phyloP scores from a whole-genome alignment of 2,113 vertebrate genomes.

The Paramormyrops kingsleyae region DNA sequence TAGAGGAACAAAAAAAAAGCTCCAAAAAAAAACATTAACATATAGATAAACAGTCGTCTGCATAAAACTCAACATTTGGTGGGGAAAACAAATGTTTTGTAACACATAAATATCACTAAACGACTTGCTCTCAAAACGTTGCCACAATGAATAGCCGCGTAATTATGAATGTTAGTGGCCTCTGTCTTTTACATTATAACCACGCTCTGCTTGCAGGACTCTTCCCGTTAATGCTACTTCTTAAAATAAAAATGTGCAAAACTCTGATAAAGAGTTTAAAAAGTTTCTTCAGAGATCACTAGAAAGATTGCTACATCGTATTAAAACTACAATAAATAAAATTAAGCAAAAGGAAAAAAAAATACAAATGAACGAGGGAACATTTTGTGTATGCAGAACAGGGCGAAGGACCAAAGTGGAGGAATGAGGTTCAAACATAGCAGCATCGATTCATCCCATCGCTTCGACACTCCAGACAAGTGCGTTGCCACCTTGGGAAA shows the following conservation, averaged over 20 bases:
- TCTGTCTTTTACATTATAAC: not conserved
- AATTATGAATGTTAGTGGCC: not conserved
- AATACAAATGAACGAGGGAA: not conserved
- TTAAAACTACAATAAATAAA: not conserved
- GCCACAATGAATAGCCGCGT: not conserved
- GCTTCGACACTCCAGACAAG: conserved; percentile 10
- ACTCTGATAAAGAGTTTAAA: not conserved
- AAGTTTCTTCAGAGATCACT: not conserved
- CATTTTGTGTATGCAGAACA: not conserved
- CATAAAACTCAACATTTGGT: not conserved
- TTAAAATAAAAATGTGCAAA: not conserved
- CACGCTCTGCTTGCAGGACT: not conserved
- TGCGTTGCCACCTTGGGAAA: conserved; percentile 12
- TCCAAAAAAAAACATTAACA: not conserved
- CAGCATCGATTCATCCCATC: conserved; percentile 16
- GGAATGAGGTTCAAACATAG: not conserved
- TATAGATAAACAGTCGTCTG: not conserved
- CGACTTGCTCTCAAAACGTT: not conserved
- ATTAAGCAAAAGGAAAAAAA: not conserved
- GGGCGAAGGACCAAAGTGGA: not conserved
- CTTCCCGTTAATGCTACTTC: no score
- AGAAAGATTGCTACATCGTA: not conserved
- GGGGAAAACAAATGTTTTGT: not conserved
- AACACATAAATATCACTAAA: not conserved
- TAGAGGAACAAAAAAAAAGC: not conserved